A percentile compares a stretch with the other conserved stretches of the same genome.
Evolutionary conservation across 2,797 vertebrate genomes (phyloP).

Genomic region (Myotis myotis): DNA sequence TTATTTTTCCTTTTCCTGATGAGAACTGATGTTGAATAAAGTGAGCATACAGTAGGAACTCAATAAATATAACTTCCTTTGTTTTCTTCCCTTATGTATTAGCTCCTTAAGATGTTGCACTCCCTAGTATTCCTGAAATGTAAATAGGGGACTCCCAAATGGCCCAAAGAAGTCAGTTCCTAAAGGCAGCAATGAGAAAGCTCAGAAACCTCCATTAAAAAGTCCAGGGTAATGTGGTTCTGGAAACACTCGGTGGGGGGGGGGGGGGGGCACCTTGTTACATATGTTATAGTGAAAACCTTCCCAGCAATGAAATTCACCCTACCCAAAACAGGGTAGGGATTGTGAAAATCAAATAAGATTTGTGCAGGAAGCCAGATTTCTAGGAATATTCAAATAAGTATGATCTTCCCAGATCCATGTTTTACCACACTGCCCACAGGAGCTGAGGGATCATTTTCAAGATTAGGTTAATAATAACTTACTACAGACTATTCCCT

Average conservation of each 20-base stretch:
- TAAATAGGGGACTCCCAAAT: not conserved
- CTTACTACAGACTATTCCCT: not conserved
- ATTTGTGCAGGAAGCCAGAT: not conserved
- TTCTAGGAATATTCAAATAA: not conserved
- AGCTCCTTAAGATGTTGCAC: not conserved
- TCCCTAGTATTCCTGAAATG: not conserved
- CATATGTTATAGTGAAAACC: not conserved
- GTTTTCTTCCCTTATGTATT: not conserved
- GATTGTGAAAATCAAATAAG: not conserved
- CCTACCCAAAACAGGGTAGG: not conserved
- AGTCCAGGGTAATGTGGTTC: not conserved
- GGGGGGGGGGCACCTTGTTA: not conserved
- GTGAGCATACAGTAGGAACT: not conserved
- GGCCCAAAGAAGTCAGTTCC: not conserved
- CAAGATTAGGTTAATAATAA: not conserved
- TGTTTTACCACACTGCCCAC: not conserved
- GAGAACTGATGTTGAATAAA: not conserved
- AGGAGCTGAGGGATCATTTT: not conserved
- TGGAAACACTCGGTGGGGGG: not conserved
- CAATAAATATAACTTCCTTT: slow-evolving; percentile 6
- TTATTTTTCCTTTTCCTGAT: not conserved
- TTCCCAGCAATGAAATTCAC: not conserved
- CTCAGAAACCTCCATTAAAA: not conserved
- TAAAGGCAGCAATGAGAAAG: slow-evolving; percentile 12
- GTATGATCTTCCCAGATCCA: not conserved